Evolutionary conservation across 2,888 invertebrate genomes (phyloP).

Genomic region (Agriotes lineatus): DNA sequence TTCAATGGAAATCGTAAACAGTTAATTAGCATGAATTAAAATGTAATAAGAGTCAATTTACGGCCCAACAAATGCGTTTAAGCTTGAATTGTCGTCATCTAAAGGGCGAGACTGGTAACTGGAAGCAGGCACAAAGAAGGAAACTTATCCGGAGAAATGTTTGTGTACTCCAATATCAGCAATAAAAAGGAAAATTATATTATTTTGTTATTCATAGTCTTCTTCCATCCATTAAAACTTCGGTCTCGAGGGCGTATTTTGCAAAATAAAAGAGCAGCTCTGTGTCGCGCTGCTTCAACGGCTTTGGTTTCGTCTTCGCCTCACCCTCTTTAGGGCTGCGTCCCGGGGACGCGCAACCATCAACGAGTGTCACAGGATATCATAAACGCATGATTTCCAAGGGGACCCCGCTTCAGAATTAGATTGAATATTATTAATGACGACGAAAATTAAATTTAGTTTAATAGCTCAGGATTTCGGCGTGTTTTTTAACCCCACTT

Average conservation of each 20-base stretch:
- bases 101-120: slow-evolving; percentile 17
- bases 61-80: slow-evolving; percentile 1
- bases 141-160: slow-evolving; percentile 28
- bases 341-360: slow-evolving; percentile 41
- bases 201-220: slow-evolving; percentile 61
- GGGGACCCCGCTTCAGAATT: slow-evolving; percentile 33
- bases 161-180: slow-evolving; percentile 39
- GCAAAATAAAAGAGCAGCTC: slow-evolving; percentile 57
- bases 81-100: not conserved
- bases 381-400: slow-evolving; percentile 45
- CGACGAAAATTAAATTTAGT: slow-evolving; percentile 29
- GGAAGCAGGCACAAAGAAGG: slow-evolving; percentile 29
- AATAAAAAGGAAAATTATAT: slow-evolving; percentile 59
- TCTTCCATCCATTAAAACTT: slow-evolving; percentile 61
- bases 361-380: slow-evolving; percentile 41
- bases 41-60: not conserved
- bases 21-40: slow-evolving; percentile 15
- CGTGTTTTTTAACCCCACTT: slow-evolving; percentile 1
- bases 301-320: slow-evolving; percentile 40
- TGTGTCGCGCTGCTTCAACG: slow-evolving; percentile 38
- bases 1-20: slow-evolving; percentile 10
- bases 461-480: slow-evolving; percentile 14
- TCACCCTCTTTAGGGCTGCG: slow-evolving; percentile 40
- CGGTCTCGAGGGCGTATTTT: slow-evolving; percentile 59
- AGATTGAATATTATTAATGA: slow-evolving; percentile 41